Conservation (phyloP, 2,888 invertebrate species). For the Sminthurides aquaticus region DNA sequence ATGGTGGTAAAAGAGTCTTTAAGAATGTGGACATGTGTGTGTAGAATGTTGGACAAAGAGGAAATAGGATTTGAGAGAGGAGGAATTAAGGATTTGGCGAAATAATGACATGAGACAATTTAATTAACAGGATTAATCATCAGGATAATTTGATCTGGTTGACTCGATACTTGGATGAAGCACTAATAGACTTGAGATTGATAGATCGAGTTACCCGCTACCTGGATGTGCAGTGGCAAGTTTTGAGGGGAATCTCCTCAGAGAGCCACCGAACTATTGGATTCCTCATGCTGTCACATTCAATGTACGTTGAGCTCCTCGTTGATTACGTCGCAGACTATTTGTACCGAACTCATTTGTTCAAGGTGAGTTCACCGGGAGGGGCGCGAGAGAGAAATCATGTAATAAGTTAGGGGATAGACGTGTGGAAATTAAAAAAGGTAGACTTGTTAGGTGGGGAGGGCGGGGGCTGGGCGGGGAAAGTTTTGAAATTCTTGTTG, state of each 20-base stretch:
- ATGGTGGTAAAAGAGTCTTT: too few species aligned
- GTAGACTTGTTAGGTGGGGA: too few species aligned
- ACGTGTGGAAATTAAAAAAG: too few species aligned
- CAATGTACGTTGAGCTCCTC: slow-evolving; percentile 27
- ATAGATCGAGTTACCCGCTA: slow-evolving; percentile 24
- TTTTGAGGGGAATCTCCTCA: slow-evolving; percentile 21
- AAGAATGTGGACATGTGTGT: too few species aligned
- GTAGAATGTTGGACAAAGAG: too few species aligned
- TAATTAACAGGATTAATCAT: slow-evolving; percentile 23
- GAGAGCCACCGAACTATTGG: slow-evolving; percentile 19
- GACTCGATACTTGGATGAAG: slow-evolving; percentile 22
- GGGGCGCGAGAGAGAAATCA: too few species aligned
- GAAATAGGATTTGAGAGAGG: too few species aligned
- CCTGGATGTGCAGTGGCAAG: slow-evolving; percentile 24
- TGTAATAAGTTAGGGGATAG: too few species aligned
- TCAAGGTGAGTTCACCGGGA: slow-evolving; percentile 16
- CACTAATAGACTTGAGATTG: slow-evolving; percentile 21
- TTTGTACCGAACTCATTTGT: slow-evolving; percentile 21
- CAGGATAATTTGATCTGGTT: slow-evolving; percentile 24
- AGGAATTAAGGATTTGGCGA: too few species aligned
- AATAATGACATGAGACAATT: slow-evolving; percentile 6
- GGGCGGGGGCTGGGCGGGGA: too few species aligned
- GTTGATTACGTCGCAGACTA: slow-evolving; percentile 25
- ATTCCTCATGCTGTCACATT: slow-evolving; percentile 24
- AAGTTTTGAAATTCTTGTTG: neutral